phyloP scores from a whole-genome alignment of 2,888 invertebrate genomes.

The Phoenoteleia sp. region DNA sequence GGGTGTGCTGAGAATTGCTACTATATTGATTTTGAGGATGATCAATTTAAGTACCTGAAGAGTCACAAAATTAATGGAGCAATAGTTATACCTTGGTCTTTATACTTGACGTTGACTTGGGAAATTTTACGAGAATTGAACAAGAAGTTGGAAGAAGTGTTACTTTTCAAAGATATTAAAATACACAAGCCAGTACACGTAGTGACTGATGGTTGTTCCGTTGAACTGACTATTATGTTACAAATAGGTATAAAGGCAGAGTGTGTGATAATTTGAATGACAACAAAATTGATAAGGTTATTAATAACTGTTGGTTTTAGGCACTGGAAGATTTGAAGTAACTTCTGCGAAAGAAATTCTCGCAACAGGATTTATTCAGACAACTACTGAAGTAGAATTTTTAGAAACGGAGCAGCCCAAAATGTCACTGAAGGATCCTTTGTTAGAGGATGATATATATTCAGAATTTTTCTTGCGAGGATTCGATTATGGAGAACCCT shows the following conservation, averaged over 20 bases:
- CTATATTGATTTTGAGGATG: conserved; percentile 81
- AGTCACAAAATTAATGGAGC: conserved; percentile 88
- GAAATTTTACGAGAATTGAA: conserved; percentile 87
- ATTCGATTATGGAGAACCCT: conserved; percentile 87
- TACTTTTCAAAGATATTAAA: conserved; percentile 84
- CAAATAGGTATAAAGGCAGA: conserved; percentile 84
- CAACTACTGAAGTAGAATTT: conserved; percentile 84
- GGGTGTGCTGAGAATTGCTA: conserved; percentile 79
- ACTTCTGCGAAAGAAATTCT: conserved; percentile 89
- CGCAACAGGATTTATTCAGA: conserved; percentile 90
- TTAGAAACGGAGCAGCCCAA: background rate
- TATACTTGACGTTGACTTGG: conserved; percentile 87
- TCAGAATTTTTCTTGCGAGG: conserved; percentile 87
- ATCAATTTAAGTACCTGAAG: conserved; percentile 85
- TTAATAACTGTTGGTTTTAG: conserved; percentile 81
- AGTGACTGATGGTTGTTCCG: conserved; percentile 86
- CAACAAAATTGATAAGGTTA: too few species aligned
- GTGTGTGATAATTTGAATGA: too few species aligned
- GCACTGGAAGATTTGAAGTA: conserved; percentile 87
- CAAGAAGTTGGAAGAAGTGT: conserved; percentile 84
- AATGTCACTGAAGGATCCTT: conserved; percentile 9
- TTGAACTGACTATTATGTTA: conserved; percentile 82
- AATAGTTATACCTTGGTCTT: conserved; percentile 89
- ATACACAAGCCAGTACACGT: conserved; percentile 86
- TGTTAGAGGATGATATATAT: conserved; percentile 83